A percentile compares a stretch with the other conserved stretches of the same genome.
Evolutionary conservation across 2,797 vertebrate species (phyloP).

Genomic region (Cuniculus paca): DNA sequence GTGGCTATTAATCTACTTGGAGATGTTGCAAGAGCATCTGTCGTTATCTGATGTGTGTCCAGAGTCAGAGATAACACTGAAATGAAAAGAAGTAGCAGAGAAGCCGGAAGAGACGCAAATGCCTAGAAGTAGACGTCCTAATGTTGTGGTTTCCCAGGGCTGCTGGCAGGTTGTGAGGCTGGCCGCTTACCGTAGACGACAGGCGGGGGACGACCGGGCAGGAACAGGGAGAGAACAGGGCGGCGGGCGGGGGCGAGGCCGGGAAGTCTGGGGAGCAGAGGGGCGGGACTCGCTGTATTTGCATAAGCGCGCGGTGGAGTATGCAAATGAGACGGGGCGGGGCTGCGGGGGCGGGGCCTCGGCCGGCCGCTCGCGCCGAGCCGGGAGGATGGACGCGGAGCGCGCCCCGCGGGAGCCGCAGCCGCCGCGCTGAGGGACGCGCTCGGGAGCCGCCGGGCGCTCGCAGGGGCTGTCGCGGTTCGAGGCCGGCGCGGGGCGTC

Average conservation of each 20-base stretch:
- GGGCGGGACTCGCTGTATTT: background rate
- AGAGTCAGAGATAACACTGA: background rate
- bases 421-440: background rate
- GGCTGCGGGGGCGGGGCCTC: background rate
- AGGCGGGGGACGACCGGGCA: background rate
- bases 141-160: background rate
- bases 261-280: background rate
- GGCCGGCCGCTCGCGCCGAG: background rate
- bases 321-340: slow-evolving; percentile 71
- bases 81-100: background rate
- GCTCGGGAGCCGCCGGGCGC: background rate
- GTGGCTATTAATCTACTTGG: background rate
- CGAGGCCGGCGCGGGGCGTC: too few relatives aligned
- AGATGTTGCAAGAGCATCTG: background rate
- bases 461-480: too few relatives aligned
- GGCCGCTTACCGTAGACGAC: background rate
- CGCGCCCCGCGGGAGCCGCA: background rate
- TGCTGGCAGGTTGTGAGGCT: background rate
- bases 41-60: background rate
- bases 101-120: background rate
- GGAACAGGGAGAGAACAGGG: background rate
- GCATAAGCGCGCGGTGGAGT: slow-evolving; percentile 32
- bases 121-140: background rate
- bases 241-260: background rate
- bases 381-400: background rate